phyloP scores from a whole-genome alignment of 2,888 invertebrate genomes.

The Euplagia quadripunctaria region DNA sequence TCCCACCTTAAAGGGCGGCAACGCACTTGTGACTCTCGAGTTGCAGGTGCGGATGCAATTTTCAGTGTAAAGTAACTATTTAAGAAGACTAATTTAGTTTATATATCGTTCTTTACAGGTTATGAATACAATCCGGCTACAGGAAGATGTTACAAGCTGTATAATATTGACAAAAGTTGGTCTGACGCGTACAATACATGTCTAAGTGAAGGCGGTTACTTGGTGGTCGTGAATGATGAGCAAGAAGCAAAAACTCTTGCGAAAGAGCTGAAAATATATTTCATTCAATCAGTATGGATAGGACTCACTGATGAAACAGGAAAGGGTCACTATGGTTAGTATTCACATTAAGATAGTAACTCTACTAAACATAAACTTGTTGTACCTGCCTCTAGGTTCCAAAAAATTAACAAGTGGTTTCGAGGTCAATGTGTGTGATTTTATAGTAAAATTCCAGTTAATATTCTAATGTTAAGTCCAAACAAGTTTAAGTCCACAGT shows the following conservation, averaged over 20 bases:
- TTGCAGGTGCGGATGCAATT: too few relatives aligned
- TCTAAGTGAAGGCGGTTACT: neutral
- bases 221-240: neutral
- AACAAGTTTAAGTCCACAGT: too few relatives aligned
- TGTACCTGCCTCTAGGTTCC: too few relatives aligned
- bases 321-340: slow-evolving; percentile 7
- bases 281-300: neutral
- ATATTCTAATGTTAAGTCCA: too few relatives aligned
- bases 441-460: too few relatives aligned
- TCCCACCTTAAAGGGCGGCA: too few relatives aligned
- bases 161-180: neutral
- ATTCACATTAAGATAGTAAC: neutral
- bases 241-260: neutral
- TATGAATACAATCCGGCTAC: neutral
- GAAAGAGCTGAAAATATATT: neutral
- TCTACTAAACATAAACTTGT: too few relatives aligned
- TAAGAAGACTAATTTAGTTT: too few relatives aligned
- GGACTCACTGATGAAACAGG: slow-evolving; percentile 5
- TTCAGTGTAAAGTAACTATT: too few relatives aligned
- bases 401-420: too few relatives aligned
- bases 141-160: neutral
- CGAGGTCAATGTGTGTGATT: too few relatives aligned
- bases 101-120: neutral
- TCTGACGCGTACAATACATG: neutral
- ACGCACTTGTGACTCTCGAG: too few relatives aligned